These are phyloP conservation scores for Manis pentadactyla DNA, from an alignment of 2,797 vertebrate genomes.

Conservation along the genomic window DNA sequence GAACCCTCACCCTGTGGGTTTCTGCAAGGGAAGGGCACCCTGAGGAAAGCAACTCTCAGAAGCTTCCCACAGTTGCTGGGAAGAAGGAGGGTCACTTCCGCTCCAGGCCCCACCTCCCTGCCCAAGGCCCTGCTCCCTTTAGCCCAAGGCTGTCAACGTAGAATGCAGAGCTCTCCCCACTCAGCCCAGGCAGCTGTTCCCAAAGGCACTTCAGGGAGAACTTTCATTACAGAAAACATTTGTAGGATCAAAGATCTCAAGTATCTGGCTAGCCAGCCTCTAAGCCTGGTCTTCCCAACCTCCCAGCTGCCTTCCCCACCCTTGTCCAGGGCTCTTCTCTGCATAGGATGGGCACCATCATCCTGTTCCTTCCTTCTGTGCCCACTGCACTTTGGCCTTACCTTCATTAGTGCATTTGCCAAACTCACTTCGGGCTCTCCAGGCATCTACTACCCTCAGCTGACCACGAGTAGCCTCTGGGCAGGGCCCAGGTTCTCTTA, in stretches of 20 bases:
- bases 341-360: accelerated
- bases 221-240: slow-evolving; percentile 39
- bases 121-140: not conserved
- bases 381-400: not conserved
- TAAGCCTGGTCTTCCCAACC: not conserved
- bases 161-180: not conserved
- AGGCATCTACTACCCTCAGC: not conserved
- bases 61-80: not conserved
- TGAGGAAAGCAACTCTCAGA: not conserved
- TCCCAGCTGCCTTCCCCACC: not conserved
- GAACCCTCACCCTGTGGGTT: not conserved
- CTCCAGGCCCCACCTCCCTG: accelerated
- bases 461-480: not conserved
- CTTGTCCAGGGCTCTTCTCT: not conserved
- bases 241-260: not conserved
- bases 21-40: not conserved
- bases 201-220: not conserved
- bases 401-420: not conserved
- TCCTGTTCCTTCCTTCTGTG: not conserved
- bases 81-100: not conserved
- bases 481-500: not conserved
- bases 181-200: not conserved
- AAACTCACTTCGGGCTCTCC: not conserved
- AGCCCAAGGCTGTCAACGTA: not conserved
- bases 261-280: not conserved